Conservation (phyloP, 2,113 vertebrate species). For the Pongo pygmaeus region DNA sequence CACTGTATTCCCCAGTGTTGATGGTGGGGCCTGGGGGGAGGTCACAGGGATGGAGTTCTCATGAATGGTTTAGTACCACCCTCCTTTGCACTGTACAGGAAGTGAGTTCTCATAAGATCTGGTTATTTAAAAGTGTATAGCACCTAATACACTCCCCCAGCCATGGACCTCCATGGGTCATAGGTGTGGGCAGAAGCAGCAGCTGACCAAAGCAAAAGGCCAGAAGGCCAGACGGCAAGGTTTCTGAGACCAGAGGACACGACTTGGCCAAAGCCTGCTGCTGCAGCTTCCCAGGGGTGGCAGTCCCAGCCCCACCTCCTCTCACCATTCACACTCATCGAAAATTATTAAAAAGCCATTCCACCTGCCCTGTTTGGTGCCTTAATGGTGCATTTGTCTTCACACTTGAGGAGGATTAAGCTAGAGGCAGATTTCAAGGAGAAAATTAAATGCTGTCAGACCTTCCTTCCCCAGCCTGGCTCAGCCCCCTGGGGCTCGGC, state of each 20-base stretch:
- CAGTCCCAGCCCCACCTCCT: not conserved
- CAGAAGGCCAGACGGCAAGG: too few species aligned
- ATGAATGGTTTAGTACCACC: too few species aligned
- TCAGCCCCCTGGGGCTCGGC: not conserved
- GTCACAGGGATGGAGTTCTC: too few species aligned
- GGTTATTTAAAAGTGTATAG: too few species aligned
- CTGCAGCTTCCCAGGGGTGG: not conserved
- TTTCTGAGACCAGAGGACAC: not conserved
- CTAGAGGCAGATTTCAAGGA: not conserved
- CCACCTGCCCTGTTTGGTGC: not conserved
- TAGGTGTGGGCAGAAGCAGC: too few species aligned
- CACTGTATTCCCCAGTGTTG: too few species aligned
- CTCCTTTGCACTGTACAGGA: too few species aligned
- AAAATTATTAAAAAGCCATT: not conserved
- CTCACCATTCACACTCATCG: not conserved
- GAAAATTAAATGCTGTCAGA: not conserved
- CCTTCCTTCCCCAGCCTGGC: not conserved
- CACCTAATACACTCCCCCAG: not conserved
- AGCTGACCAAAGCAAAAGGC: not conserved
- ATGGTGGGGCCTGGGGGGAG: too few species aligned
- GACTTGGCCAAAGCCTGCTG: not conserved
- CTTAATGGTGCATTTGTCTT: not conserved
- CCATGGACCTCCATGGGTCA: rapidly evolving
- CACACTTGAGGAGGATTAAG: not conserved
- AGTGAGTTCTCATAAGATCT: too few species aligned